Conservation (phyloP, 2,888 invertebrate species). For the Coleophora flavipennella region DNA sequence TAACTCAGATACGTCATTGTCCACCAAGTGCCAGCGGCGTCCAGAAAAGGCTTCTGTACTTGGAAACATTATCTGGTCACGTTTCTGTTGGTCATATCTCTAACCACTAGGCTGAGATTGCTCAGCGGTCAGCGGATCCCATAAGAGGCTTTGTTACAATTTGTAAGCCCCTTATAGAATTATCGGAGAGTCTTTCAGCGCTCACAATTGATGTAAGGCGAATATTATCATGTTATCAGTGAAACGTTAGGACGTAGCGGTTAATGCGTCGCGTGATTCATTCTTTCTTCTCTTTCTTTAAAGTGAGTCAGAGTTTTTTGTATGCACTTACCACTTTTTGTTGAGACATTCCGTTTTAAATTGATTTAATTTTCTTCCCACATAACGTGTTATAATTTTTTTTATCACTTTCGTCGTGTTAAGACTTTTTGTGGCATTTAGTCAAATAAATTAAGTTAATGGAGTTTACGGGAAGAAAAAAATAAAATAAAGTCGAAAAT, state of each 20-base stretch:
- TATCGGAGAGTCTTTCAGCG: conserved; percentile 24
- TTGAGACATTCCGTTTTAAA: too few relatives aligned
- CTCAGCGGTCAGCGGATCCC: background rate
- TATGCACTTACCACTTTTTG: too few relatives aligned
- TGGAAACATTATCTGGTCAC: conserved; percentile 3
- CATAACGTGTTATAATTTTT: too few relatives aligned
- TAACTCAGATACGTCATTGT: conserved; percentile 49
- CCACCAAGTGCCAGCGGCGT: conserved; percentile 47
- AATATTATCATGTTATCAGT: conserved; percentile 43
- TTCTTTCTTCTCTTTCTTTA: conserved; percentile 27
- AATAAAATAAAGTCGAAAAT: too few relatives aligned
- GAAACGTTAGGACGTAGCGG: conserved; percentile 49
- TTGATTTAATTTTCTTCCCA: too few relatives aligned
- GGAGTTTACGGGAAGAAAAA: too few relatives aligned
- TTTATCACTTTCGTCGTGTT: too few relatives aligned
- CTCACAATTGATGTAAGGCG: conserved; percentile 31
- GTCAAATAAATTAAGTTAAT: too few relatives aligned
- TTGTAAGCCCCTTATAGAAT: conserved; percentile 19
- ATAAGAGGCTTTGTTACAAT: conserved; percentile 9
- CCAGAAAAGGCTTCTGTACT: conserved; percentile 41
- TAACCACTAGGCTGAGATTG: background rate
- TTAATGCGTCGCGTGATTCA: conserved; percentile 31
- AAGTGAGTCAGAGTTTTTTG: too few relatives aligned
- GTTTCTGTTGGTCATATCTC: too few relatives aligned
- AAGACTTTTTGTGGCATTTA: too few relatives aligned